Evolutionary conservation across 2,888 invertebrate species (phyloP).

Genomic region (Parnassius apollo): DNA sequence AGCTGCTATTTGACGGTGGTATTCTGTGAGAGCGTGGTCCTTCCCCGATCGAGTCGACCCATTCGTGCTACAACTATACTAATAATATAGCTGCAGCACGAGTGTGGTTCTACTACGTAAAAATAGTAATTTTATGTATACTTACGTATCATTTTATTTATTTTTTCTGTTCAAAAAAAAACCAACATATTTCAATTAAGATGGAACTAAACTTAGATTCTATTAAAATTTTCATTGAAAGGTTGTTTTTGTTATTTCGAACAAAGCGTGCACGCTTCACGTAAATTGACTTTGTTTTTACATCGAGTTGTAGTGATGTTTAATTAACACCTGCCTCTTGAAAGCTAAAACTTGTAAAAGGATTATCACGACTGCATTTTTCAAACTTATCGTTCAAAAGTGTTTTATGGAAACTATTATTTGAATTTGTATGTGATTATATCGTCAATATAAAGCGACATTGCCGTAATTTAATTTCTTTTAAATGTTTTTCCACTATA

Average conservation of each 20-base stretch:
- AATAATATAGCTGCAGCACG: no score
- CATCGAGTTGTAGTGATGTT: constrained; percentile 44
- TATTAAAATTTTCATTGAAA: constrained; percentile 22
- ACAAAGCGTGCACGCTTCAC: constrained; percentile 13
- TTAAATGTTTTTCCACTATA: no score
- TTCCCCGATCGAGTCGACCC: no score
- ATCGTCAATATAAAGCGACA: no score
- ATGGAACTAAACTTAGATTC: constrained; percentile 19
- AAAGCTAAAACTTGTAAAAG: constrained; percentile 14
- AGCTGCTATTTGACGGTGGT: no score
- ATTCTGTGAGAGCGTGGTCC: no score
- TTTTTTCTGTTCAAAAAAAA: constrained; percentile 7
- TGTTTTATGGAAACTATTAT: no score
- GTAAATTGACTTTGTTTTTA: constrained; percentile 40
- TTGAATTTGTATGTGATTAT: no score
- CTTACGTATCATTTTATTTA: not conserved
- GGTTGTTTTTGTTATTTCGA: constrained; percentile 19
- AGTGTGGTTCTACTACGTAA: no score
- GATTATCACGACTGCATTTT: constrained; percentile 2
- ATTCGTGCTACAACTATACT: no score
- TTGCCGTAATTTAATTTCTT: no score
- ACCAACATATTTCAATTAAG: constrained; percentile 20
- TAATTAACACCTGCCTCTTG: constrained; percentile 43
- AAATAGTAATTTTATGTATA: no score
- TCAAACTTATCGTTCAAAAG: not conserved